Evolutionary conservation across 2,888 invertebrate genomes (phyloP).

Genomic region (Caradrina kadenii): DNA sequence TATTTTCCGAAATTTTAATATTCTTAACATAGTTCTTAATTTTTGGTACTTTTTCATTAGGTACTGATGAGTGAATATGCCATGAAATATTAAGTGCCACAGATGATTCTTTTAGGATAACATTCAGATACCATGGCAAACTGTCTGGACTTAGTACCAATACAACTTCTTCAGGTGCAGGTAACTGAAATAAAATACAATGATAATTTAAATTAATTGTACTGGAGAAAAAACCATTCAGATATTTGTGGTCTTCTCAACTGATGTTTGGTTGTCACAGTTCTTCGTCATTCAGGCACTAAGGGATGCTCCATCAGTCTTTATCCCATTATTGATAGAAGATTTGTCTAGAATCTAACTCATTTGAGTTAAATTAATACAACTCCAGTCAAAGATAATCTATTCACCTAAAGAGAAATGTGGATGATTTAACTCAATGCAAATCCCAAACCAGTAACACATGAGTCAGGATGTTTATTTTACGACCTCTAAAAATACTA

Average conservation of each 20-base stretch:
- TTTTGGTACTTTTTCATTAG: constrained; percentile 79
- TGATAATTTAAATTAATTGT: not conserved
- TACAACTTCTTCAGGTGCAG: constrained; percentile 90
- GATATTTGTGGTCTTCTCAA: no score
- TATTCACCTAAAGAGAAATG: no score
- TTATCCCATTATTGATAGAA: not conserved
- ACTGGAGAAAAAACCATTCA: no score
- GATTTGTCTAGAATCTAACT: not conserved
- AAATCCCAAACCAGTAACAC: no score
- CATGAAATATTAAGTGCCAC: constrained; percentile 88
- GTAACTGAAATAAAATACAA: constrained; percentile 78
- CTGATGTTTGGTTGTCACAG: no score
- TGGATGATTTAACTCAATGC: no score
- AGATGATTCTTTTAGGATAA: constrained; percentile 90
- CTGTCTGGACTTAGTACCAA: constrained; percentile 92
- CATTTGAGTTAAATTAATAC: not conserved
- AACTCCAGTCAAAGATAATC: not conserved
- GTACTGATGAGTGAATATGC: constrained; percentile 92
- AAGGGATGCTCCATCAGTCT: no score
- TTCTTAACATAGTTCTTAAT: constrained; percentile 80
- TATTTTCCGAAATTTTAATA: constrained; percentile 60
- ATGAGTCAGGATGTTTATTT: no score
- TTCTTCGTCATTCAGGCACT: no score
- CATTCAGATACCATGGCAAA: constrained; percentile 92
- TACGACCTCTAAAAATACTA: no score